Base-by-base conservation (phyloP, 2,113 vertebrate species). In the Brevimyrus niger region DNA sequence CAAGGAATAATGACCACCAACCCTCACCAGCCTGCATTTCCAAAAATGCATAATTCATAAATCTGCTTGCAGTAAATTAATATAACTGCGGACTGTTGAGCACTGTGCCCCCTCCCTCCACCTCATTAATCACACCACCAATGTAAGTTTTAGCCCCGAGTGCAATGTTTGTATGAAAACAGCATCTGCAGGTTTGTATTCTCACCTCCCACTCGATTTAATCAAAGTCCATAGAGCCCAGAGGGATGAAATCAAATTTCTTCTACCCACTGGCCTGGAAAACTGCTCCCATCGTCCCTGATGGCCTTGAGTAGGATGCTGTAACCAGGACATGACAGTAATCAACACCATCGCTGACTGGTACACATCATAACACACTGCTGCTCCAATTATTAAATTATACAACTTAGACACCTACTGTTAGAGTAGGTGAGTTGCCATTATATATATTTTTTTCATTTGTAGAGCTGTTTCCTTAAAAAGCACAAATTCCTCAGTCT, bases 201-300 rank as follows among this genome's bases (percentile, higher is more conserved):
- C 46, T 89, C 58, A 35, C n/a, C 80, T 21, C 11, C 35, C 47
- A 47, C 7, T 23, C 53, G 13, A 86, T 76, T 58, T 48, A 80
- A 87, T 91, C 55, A 53, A 38, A 55, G 17, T 3, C 53, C 35
- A 50, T 53, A 55, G 84, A 44, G 11, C 53, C 23, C 23, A 87
- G 55, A 90, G 27, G 69, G 51, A 88, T n/a, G 85, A 88, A 93
- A 93, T 93, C 89, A 87, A 94, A 94, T 94, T 90, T 93, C 80
- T 90, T 3, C 3, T 90, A 87, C 90, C 91, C 93, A 91, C 87
- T 88, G 89, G 92, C 93, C 87, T 91, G 90, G 89, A 95, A 93
- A 93, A 88, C 55, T 93, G 92, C 92, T 92, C 93, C 95, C 94
- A 94, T 88, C 85, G 13, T 15, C 90, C 87, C 89, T 31, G 80